phyloP scores from a whole-genome alignment of 2,113 vertebrate genomes.

The Struthidea cinerea region DNA sequence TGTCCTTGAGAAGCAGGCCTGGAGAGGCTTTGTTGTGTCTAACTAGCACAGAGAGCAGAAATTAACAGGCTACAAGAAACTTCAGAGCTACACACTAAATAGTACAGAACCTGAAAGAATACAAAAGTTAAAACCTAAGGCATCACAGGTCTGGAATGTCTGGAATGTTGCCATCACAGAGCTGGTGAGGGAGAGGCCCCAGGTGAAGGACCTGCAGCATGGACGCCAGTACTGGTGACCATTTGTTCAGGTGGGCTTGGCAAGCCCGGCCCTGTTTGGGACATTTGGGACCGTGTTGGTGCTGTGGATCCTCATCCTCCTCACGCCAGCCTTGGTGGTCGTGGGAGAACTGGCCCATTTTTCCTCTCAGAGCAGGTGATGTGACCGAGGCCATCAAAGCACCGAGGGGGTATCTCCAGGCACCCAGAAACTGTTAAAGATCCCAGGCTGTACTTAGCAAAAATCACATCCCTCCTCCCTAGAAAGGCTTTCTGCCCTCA shows the following conservation, averaged over 20 bases:
- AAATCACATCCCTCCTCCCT: background rate
- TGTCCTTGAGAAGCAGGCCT: no score
- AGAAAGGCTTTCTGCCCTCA: background rate
- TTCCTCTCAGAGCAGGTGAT: background rate
- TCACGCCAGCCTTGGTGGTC: background rate
- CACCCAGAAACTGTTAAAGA: background rate
- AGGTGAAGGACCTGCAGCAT: background rate
- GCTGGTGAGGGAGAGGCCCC: background rate
- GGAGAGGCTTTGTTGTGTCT: no score
- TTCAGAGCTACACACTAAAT: no score
- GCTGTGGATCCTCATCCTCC: background rate
- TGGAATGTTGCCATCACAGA: background rate
- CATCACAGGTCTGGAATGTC: background rate
- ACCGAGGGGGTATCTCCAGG: fast-evolving
- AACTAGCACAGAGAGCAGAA: no score
- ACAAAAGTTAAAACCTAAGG: no score
- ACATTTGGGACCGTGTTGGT: background rate
- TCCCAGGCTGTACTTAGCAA: background rate
- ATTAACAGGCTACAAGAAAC: no score
- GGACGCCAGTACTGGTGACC: fast-evolving
- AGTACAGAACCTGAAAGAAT: no score
- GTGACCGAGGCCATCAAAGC: background rate
- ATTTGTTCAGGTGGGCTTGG: background rate
- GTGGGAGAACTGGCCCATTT: fast-evolving
- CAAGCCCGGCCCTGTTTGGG: background rate